These are phyloP conservation scores for Mallateleia sp. DNA, from an alignment of 2,888 invertebrate genomes.

Conservation along the genomic window DNA sequence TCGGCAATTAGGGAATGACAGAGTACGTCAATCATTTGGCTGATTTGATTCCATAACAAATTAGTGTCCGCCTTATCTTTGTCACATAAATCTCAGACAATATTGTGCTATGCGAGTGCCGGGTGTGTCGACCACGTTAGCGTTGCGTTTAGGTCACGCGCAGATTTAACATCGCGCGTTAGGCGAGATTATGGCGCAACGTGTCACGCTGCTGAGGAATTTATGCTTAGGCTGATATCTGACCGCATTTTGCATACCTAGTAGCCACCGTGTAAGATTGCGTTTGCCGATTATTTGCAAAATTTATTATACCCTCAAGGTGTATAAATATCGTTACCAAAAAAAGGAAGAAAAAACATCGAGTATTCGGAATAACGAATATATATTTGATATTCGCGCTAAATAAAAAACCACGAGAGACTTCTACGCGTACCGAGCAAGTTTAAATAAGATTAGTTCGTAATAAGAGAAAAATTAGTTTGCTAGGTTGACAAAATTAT, in stretches of 20 bases:
- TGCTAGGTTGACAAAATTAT: too few relatives aligned
- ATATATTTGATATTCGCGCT: constrained; percentile 23
- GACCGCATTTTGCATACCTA: constrained; percentile 85
- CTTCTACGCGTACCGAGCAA: too few relatives aligned
- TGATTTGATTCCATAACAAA: constrained; percentile 85
- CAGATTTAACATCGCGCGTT: constrained; percentile 85
- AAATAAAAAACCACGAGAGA: constrained; percentile 11
- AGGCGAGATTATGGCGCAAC: constrained; percentile 87
- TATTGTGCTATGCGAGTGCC: constrained; percentile 84
- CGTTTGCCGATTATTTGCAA: constrained; percentile 81
- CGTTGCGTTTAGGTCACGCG: constrained; percentile 79
- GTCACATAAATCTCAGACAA: constrained; percentile 86
- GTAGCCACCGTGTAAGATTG: constrained; percentile 82
- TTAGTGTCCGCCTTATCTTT: constrained; percentile 84
- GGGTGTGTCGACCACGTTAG: constrained; percentile 74
- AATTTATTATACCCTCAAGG: constrained; percentile 83
- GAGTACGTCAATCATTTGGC: constrained; percentile 76
- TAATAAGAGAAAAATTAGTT: too few relatives aligned
- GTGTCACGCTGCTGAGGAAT: constrained; percentile 88
- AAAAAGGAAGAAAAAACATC: constrained; percentile 43
- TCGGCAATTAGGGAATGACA: constrained; percentile 85
- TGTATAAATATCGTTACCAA: constrained; percentile 77
- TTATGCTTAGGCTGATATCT: constrained; percentile 89
- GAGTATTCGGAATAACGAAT: constrained; percentile 44
- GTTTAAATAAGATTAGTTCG: too few relatives aligned